These are phyloP conservation scores for Drosophila setifemur DNA, from an alignment of 1,140 invertebrate genomes.

Conservation along the genomic window DNA sequence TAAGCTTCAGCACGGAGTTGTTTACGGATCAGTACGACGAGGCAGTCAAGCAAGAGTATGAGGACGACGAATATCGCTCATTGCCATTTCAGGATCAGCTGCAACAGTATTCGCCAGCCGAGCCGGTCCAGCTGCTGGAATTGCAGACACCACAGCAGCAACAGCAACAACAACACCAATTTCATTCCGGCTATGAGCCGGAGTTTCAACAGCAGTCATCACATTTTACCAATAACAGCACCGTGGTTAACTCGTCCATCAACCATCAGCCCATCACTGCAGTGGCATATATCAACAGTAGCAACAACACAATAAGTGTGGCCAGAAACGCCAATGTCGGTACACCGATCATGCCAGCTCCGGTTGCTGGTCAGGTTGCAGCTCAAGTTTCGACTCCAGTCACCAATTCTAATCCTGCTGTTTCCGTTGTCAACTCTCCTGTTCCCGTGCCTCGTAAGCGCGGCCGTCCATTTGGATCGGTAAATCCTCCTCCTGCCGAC, in stretches of 20 bases:
- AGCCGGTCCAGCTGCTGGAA: conserved; percentile 53
- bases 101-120: conserved; percentile 69
- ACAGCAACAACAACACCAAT: conserved; percentile 52
- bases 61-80: conserved; percentile 65
- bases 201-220: conserved; percentile 10
- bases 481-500: conserved; percentile 45
- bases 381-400: conserved; percentile 1
- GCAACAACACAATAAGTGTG: conserved; percentile 65
- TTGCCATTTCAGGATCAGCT: conserved; percentile 63
- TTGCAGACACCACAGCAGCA: conserved; percentile 65
- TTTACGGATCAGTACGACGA: conserved; percentile 74
- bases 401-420: neutral
- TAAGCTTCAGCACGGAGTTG: conserved; percentile 68
- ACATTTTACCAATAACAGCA: conserved; percentile 28
- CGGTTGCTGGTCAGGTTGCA: conserved; percentile 1
- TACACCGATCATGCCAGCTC: conserved; percentile 5
- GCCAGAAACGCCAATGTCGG: conserved; percentile 53
- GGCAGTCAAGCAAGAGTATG: conserved; percentile 64
- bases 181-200: conserved; percentile 18
- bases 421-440: neutral
- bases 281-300: conserved; percentile 66
- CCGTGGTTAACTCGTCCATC: conserved; percentile 25
- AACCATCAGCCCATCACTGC: conserved; percentile 62
- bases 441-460: conserved; percentile 56
- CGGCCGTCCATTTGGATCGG: conserved; percentile 57